Percentiles rank a stretch among this genome's conserved stretches.
Evolutionary conservation across 2,888 invertebrate genomes (phyloP).

Genomic region (Hydrotaea cyrtoneurina): DNA sequence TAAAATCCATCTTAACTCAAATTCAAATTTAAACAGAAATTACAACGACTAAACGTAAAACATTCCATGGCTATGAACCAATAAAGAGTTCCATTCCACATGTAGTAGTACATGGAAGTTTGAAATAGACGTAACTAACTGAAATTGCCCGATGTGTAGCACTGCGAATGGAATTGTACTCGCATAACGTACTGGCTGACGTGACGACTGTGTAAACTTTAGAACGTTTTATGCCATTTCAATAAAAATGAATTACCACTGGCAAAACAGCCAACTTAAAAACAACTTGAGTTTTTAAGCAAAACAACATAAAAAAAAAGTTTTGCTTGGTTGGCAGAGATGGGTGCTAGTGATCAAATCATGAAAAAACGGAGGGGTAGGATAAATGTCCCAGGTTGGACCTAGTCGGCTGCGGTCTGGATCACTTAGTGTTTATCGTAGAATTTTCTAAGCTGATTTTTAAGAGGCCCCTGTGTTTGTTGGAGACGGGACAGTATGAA

Average conservation of each 20-base stretch:
- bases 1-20: too few species aligned
- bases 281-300: slow-evolving; percentile 55
- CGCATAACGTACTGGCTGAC: slow-evolving; percentile 24
- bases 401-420: too few species aligned
- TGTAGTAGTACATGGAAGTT: slow-evolving; percentile 19
- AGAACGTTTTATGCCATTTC: slow-evolving; percentile 77
- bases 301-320: slow-evolving; percentile 52
- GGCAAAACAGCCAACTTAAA: slow-evolving; percentile 62
- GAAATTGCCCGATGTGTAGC: slow-evolving; percentile 8
- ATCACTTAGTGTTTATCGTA: too few species aligned
- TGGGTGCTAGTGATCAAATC: background rate
- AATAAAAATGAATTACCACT: slow-evolving; percentile 79
- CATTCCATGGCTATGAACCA: slow-evolving; percentile 12
- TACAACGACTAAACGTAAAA: background rate
- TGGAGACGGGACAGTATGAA: too few species aligned
- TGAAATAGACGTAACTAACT: slow-evolving; percentile 8
- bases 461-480: too few species aligned
- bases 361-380: background rate
- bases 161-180: slow-evolving; percentile 38
- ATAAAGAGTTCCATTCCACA: slow-evolving; percentile 25
- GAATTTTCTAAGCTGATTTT: too few species aligned
- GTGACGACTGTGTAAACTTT: slow-evolving; percentile 49
- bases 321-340: slow-evolving; percentile 52
- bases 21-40: slow-evolving; percentile 44
- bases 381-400: too few species aligned